Evolutionary conservation across 1,140 invertebrate genomes (phyloP).

Genomic region (Bombus terrestris): DNA sequence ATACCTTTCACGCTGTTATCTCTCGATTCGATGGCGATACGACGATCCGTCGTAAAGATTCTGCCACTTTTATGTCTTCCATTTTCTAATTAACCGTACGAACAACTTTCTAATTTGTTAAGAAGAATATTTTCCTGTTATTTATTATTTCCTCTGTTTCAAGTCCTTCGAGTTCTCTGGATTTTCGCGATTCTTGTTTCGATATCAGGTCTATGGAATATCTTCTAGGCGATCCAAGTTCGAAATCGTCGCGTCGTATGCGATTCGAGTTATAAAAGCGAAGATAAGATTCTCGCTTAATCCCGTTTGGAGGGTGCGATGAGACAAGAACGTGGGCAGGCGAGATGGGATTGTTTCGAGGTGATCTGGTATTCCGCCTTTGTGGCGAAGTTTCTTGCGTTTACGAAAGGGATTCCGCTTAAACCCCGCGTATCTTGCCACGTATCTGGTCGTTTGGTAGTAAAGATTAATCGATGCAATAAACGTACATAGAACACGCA

Average conservation of each 20-base stretch:
- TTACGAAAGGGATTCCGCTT: not conserved
- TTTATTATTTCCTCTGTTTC: not conserved
- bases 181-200: not conserved
- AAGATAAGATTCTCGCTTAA: not conserved
- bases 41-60: too few relatives aligned
- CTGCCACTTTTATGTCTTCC: too few relatives aligned
- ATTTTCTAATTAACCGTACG: not conserved
- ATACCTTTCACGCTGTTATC: not conserved
- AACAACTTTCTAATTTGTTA: not conserved
- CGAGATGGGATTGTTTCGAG: conserved; percentile 8
- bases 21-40: not conserved
- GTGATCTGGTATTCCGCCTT: not conserved
- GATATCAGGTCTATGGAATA: too few relatives aligned
- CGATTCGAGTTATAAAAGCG: not conserved
- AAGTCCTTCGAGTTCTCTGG: not conserved
- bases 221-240: not conserved
- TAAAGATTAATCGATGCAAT: conserved; percentile 11
- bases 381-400: conserved; percentile 1
- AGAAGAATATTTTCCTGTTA: too few relatives aligned
- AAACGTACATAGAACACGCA: not conserved
- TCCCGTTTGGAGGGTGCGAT: not conserved
- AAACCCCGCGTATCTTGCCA: not conserved
- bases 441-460: not conserved
- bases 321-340: not conserved
- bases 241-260: not conserved